Conservation (phyloP, 2,113 vertebrate species). For the Centropus unirufus region DNA sequence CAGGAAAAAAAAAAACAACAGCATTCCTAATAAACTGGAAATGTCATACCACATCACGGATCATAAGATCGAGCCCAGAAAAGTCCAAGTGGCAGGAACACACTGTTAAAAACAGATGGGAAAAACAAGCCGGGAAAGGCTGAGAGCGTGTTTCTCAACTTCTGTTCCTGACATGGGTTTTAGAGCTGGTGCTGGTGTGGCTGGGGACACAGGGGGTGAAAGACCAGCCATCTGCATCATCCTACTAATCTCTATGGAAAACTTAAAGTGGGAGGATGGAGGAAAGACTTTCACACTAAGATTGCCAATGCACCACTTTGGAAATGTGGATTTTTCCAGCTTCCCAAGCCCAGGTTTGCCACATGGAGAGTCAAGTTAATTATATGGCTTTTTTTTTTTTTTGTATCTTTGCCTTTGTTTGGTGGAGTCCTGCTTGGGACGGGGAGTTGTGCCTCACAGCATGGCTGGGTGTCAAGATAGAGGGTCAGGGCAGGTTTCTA, state of each 20-base stretch:
- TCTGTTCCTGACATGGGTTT: not conserved
- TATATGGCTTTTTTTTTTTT: not conserved
- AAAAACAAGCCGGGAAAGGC: slow-evolving; percentile 48
- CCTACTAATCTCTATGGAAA: not conserved
- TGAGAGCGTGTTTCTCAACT: slow-evolving; percentile 29
- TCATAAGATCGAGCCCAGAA: slow-evolving; percentile 54
- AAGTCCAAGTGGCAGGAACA: slow-evolving; percentile 66
- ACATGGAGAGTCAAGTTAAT: not conserved
- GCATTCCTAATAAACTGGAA: slow-evolving; percentile 62
- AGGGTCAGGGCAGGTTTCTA: not conserved
- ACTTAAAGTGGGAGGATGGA: not conserved
- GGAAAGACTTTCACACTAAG: not conserved
- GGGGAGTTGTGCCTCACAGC: not conserved
- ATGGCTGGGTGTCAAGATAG: not conserved
- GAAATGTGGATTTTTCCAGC: slow-evolving; percentile 5
- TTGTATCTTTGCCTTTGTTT: not conserved
- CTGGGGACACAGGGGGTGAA: not conserved
- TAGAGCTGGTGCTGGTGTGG: not conserved
- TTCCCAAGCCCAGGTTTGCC: not conserved
- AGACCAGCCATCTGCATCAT: not conserved
- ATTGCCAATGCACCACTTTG: not conserved
- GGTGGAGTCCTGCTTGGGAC: not conserved
- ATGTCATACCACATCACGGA: slow-evolving; percentile 61
- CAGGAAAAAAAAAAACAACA: slow-evolving; percentile 59
- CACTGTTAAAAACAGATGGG: slow-evolving; percentile 62